Percentiles rank a stretch among this genome's conserved stretches.
Conservation (phyloP, 2,888 invertebrate genomes). For the Chorisops tibialis region DNA sequence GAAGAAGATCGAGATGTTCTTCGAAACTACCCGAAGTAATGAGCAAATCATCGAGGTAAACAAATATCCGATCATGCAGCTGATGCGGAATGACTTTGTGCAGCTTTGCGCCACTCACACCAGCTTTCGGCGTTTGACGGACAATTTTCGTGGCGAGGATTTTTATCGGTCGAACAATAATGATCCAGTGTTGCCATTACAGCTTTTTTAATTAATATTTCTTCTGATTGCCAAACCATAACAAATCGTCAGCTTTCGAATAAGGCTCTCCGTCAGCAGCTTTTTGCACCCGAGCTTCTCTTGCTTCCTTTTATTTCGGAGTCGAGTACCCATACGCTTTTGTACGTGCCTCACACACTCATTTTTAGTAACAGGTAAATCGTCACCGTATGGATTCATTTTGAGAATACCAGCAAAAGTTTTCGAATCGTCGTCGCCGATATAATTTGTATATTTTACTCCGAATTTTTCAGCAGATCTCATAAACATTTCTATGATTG, state of each 20-base stretch:
- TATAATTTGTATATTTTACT: too few species aligned
- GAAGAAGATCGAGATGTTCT: too few species aligned
- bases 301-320: conserved; percentile 12
- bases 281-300: background rate
- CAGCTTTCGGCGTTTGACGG: background rate
- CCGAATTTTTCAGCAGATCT: too few species aligned
- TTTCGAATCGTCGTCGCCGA: conserved; percentile 30
- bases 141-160: background rate
- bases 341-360: background rate
- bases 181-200: background rate
- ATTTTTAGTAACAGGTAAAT: background rate
- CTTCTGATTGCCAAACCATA: background rate
- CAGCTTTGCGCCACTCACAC: background rate
- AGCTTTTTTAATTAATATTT: background rate
- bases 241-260: background rate
- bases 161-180: background rate
- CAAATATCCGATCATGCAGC: too few species aligned
- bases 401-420: conserved; percentile 28
- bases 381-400: conserved; percentile 28
- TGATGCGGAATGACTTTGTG: too few species aligned
- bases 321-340: conserved; percentile 31
- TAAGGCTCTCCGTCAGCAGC: background rate
- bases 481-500: too few species aligned
- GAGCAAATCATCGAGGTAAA: too few species aligned
- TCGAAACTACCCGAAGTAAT: too few species aligned